phyloP scores from a whole-genome alignment of 1,140 invertebrate genomes.

The Calliopsis andreniformis region DNA sequence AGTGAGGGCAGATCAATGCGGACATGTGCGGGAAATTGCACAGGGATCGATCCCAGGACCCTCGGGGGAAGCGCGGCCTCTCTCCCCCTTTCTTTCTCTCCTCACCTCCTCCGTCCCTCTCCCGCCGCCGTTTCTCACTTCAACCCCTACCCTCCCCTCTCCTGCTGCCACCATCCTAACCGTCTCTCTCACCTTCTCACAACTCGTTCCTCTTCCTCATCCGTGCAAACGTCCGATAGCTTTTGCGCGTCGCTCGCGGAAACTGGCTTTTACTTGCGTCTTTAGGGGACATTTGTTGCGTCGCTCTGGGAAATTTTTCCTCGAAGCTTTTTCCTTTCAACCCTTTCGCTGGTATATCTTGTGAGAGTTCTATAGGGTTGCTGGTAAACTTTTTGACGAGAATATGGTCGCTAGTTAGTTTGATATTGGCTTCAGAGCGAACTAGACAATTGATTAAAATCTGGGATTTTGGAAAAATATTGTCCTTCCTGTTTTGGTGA shows the following conservation, averaged over 20 bases:
- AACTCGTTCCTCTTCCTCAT: slow-evolving; percentile 25
- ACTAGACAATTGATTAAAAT: too few relatives aligned
- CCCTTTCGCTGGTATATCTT: too few relatives aligned
- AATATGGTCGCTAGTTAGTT: too few relatives aligned
- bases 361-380: too few relatives aligned
- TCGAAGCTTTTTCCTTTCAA: not conserved
- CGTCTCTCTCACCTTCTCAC: slow-evolving; percentile 43
- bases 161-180: slow-evolving; percentile 37
- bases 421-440: too few relatives aligned
- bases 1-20: slow-evolving; percentile 81
- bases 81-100: slow-evolving; percentile 51
- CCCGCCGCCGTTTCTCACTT: slow-evolving; percentile 44
- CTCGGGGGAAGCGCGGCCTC: slow-evolving; percentile 70
- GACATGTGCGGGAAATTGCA: slow-evolving; percentile 81
- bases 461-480: too few relatives aligned
- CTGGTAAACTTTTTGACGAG: too few relatives aligned
- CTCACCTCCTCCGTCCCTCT: slow-evolving; percentile 30
- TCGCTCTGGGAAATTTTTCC: not conserved
- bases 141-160: slow-evolving; percentile 19
- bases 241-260: slow-evolving; percentile 35
- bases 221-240: slow-evolving; percentile 34
- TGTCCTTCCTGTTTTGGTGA: too few relatives aligned
- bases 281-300: slow-evolving; percentile 38
- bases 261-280: slow-evolving; percentile 8
- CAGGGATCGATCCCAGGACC: slow-evolving; percentile 79